phyloP scores from a whole-genome alignment of 2,113 vertebrate species.

The Semnornis frantzii region DNA sequence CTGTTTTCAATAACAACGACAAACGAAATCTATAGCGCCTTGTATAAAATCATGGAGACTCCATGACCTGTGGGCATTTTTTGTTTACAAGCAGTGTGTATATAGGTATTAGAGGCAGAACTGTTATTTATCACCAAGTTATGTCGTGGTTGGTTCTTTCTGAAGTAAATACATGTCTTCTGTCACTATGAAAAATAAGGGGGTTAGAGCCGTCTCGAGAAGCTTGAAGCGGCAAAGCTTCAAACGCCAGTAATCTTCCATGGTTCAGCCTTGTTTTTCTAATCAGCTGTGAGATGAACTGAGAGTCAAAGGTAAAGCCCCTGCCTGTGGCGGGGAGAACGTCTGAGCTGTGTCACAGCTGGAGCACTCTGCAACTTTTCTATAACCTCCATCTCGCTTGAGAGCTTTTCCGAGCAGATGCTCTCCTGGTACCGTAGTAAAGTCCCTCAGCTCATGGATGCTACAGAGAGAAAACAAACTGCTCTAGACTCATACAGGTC shows the following conservation, averaged over 20 bases:
- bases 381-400: neutral
- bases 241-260: neutral
- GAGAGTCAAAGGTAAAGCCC: neutral
- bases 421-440: accelerated
- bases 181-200: conserved; percentile 29
- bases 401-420: neutral
- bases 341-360: neutral
- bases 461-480: conserved; percentile 33
- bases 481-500: conserved; percentile 28
- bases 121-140: conserved; percentile 74
- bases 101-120: conserved; percentile 75
- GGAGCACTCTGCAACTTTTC: conserved; percentile 6
- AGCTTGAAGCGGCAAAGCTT: conserved; percentile 30
- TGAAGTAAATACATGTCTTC: conserved; percentile 54
- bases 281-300: conserved; percentile 27
- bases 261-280: conserved; percentile 50
- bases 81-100: conserved; percentile 68
- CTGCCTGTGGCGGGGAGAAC: neutral
- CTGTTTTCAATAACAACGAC: conserved; percentile 64
- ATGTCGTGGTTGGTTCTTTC: conserved; percentile 60
- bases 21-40: conserved; percentile 54
- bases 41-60: conserved; percentile 71
- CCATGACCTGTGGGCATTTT: conserved; percentile 66
- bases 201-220: conserved; percentile 31
- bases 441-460: neutral